Percentiles rank a stretch among this genome's conserved stretches.
Evolutionary conservation across 1,140 invertebrate genomes (phyloP).

Genomic region (Chrysomallon squamiferum): DNA sequence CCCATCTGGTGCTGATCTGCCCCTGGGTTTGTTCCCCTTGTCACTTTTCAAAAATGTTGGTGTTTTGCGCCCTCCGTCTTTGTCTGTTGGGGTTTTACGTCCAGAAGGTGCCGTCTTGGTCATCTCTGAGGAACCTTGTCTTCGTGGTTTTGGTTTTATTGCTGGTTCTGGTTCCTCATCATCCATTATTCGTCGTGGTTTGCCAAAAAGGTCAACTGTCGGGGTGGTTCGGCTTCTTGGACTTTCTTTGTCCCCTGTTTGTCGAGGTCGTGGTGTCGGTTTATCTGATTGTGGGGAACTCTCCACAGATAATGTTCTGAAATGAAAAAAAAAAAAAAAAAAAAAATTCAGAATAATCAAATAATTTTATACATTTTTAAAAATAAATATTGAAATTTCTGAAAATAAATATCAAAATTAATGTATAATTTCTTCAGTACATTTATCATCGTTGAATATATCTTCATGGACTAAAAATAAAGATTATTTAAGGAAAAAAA

Average conservation of each 20-base stretch:
- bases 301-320: neutral
- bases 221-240: conserved; percentile 15
- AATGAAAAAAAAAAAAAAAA: neutral
- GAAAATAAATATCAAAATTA: too few species aligned
- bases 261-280: neutral
- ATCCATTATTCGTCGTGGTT: neutral
- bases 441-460: too few species aligned
- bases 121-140: neutral
- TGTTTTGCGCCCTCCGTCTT: conserved; percentile 8
- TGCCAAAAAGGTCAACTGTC: conserved; percentile 19
- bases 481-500: too few species aligned
- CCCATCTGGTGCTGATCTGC: neutral
- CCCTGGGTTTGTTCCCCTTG: too few species aligned
- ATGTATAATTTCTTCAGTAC: too few species aligned
- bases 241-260: neutral
- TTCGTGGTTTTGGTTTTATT: neutral
- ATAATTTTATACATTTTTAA: too few species aligned
- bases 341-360: too few species aligned
- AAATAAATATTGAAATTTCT: too few species aligned
- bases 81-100: conserved; percentile 13
- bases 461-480: too few species aligned
- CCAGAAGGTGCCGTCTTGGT: conserved; percentile 9
- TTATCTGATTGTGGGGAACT: neutral
- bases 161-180: conserved; percentile 2
- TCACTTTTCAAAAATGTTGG: neutral